Conservation (phyloP, 2,797 vertebrate genomes). For the Pseudopleuronectes americanus region DNA sequence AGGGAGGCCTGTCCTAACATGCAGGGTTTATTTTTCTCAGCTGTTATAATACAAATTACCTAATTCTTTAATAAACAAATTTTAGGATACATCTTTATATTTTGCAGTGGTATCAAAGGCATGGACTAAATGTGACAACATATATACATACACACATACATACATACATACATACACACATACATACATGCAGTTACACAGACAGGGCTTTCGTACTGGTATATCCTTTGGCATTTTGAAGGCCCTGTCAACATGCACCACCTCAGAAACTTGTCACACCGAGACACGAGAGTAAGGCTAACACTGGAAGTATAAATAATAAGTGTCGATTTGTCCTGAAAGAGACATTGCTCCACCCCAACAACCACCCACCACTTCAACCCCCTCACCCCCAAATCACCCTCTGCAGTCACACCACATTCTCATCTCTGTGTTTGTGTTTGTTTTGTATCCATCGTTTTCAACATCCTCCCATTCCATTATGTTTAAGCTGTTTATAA, state of each 20-base stretch:
- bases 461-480: conserved; percentile 49
- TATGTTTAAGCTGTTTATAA: conserved; percentile 46
- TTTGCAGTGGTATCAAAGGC: conserved; percentile 29
- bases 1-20: neutral
- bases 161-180: conserved; percentile 2
- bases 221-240: conserved; percentile 40
- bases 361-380: conserved; percentile 72
- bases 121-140: neutral
- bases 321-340: conserved; percentile 90
- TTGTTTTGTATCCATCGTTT: conserved; percentile 47
- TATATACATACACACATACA: neutral
- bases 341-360: conserved; percentile 77
- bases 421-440: conserved; percentile 70
- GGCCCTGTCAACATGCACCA: conserved; percentile 75
- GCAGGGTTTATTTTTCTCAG: neutral
- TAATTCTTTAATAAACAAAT: neutral
- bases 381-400: neutral
- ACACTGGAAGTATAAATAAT: conserved; percentile 96
- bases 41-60: neutral
- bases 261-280: conserved; percentile 70
- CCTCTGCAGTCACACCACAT: conserved; percentile 79
- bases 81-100: neutral
- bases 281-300: conserved; percentile 80
- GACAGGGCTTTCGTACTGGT: conserved; percentile 42
- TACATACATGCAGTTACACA: conserved; percentile 7